Evolutionary conservation across 2,797 vertebrate species (phyloP).

Genomic region (Ptychobarbus kaznakovi): DNA sequence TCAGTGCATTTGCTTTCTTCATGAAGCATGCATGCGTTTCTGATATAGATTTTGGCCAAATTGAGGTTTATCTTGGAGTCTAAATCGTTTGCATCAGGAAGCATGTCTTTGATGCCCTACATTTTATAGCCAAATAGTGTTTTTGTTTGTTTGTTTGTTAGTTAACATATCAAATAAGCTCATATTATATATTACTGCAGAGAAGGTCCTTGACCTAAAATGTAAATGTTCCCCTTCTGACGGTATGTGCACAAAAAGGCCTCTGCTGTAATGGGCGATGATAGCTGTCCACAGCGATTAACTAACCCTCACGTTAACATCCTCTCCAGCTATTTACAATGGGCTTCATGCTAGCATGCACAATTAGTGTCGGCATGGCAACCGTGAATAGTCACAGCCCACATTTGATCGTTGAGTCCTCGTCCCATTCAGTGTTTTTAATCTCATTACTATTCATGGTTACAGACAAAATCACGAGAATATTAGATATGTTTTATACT

Average conservation of each 20-base stretch:
- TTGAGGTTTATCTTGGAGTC: neutral
- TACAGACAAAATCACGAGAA: neutral
- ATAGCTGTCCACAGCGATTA: slow-evolving; percentile 58
- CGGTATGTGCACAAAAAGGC: slow-evolving; percentile 12
- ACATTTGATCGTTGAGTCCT: neutral
- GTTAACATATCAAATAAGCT: neutral
- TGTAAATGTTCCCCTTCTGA: slow-evolving; percentile 8
- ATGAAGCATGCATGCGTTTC: neutral
- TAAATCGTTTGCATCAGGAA: neutral
- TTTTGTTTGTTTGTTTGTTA: neutral
- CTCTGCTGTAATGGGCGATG: slow-evolving; percentile 51
- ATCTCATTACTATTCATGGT: neutral
- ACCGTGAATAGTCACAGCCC: slow-evolving; percentile 36
- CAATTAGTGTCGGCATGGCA: slow-evolving; percentile 49
- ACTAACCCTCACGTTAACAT: slow-evolving; percentile 32
- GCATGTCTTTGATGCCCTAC: neutral
- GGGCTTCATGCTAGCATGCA: slow-evolving; percentile 48
- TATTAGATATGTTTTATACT: neutral
- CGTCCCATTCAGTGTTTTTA: neutral
- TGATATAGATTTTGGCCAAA: neutral
- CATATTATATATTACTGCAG: neutral
- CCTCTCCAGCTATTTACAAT: slow-evolving; percentile 55
- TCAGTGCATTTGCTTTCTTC: neutral
- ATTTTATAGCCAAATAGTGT: neutral
- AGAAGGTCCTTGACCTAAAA: slow-evolving; percentile 19